Percentiles rank a stretch among this genome's conserved stretches.
Evolutionary conservation across 1,140 invertebrate species (phyloP).

Genomic region (Drosophila varians): DNA sequence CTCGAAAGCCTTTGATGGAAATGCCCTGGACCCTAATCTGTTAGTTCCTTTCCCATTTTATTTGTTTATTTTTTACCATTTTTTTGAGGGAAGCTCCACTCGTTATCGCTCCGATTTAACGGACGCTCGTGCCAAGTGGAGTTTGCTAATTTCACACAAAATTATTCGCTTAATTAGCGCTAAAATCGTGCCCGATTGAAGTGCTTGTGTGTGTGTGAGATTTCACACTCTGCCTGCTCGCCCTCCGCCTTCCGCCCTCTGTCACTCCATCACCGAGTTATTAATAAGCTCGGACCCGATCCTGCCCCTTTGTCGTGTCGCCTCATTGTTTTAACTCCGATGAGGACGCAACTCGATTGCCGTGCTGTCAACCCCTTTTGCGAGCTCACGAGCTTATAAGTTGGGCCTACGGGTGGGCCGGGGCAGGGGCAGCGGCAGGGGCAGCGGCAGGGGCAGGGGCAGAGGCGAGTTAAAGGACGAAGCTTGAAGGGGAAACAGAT

Average conservation of each 20-base stretch:
- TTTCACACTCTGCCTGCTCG: conserved; percentile 64
- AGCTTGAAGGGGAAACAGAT: conserved; percentile 23
- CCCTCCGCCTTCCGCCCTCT: background rate
- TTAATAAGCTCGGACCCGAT: conserved; percentile 64
- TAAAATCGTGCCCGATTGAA: conserved; percentile 11
- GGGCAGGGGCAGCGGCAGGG: too few relatives aligned
- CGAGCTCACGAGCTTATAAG: conserved; percentile 46
- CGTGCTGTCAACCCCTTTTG: conserved; percentile 36
- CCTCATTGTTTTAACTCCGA: conserved; percentile 73
- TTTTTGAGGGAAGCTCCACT: background rate
- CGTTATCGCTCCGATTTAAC: conserved; percentile 17
- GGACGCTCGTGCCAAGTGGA: conserved; percentile 44
- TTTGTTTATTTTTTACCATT: too few relatives aligned
- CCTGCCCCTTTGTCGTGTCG: conserved; percentile 44
- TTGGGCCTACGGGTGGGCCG: conserved; percentile 38
- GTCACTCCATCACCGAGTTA: conserved; percentile 31
- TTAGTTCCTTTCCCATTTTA: background rate
- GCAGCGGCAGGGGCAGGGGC: too few relatives aligned
- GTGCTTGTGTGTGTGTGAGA: conserved; percentile 52
- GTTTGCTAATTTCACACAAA: conserved; percentile 52
- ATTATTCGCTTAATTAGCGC: conserved; percentile 73
- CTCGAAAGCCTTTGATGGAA: too few relatives aligned
- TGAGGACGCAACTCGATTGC: conserved; percentile 46
- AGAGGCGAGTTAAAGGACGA: background rate
- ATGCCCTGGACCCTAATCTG: background rate